Conservation (phyloP, 2,797 vertebrate genomes). For the Pipistrellus pygmaeus region DNA sequence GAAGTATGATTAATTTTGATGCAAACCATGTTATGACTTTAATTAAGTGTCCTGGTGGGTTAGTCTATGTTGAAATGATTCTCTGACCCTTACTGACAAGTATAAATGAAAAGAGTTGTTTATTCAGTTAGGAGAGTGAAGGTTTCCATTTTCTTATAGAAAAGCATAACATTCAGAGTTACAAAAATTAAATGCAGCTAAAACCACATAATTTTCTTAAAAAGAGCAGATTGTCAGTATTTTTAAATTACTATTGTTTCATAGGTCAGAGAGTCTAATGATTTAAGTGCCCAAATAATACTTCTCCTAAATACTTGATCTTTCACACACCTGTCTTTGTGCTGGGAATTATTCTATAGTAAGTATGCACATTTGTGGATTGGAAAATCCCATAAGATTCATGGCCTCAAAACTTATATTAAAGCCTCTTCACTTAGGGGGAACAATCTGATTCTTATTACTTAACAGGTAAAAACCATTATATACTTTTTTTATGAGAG, state of each 20-base stretch:
- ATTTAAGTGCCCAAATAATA: not conserved
- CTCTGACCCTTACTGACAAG: constrained; percentile 72
- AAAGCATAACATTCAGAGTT: constrained; percentile 43
- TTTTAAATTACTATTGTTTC: not conserved
- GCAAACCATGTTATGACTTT: constrained; percentile 70
- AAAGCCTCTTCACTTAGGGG: not conserved
- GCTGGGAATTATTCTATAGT: not conserved
- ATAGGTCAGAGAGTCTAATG: not conserved
- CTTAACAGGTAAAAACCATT: not conserved
- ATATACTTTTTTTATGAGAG: not conserved
- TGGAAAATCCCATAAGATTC: not conserved
- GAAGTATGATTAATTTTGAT: constrained; percentile 79
- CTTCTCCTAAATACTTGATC: not conserved
- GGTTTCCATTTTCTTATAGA: not conserved
- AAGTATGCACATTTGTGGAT: not conserved
- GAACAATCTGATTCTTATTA: not conserved
- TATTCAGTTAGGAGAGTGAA: fast-evolving
- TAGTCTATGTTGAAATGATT: constrained; percentile 36
- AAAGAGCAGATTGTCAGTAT: not conserved
- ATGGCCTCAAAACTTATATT: not conserved
- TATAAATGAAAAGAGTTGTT: not conserved
- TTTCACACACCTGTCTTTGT: not conserved
- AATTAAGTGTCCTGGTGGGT: constrained; percentile 79
- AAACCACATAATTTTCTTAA: constrained; percentile 25
- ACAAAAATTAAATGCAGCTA: not conserved